A percentile compares a stretch with the other conserved stretches of the same genome.
These are phyloP conservation scores for Pseudonaja textilis DNA, from an alignment of 2,113 vertebrate genomes.

Conservation along the genomic window DNA sequence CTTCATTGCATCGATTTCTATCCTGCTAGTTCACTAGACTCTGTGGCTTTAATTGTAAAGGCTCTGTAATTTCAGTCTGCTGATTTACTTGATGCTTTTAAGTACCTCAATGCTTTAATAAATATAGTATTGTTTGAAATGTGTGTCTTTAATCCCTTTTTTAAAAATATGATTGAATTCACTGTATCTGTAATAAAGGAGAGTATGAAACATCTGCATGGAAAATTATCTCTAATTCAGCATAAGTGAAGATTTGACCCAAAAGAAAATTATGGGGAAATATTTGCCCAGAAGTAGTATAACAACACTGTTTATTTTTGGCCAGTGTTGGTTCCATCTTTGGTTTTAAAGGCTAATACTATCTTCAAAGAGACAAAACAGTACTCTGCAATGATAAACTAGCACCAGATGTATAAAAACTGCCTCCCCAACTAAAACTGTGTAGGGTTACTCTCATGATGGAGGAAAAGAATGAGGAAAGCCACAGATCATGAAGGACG, in stretches of 20 bases:
- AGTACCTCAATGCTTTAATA: neutral
- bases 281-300: conserved; percentile 22
- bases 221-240: neutral
- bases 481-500: neutral
- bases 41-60: neutral
- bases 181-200: neutral
- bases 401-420: conserved; percentile 45
- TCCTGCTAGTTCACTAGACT: neutral
- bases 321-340: conserved; percentile 38
- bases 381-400: neutral
- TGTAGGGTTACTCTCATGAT: conserved; percentile 37
- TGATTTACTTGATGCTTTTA: neutral
- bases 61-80: neutral
- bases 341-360: conserved; percentile 48
- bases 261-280: neutral
- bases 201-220: neutral
- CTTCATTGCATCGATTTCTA: neutral
- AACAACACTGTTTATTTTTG: conserved; percentile 49
- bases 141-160: neutral
- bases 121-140: neutral
- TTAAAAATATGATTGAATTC: neutral
- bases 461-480: neutral
- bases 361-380: neutral
- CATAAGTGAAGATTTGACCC: neutral
- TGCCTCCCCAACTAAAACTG: conserved; percentile 59